Evolutionary conservation across 2,113 vertebrate genomes (phyloP), one percentile per base, ranked within the genome.

Genomic region (Engystomops pustulosus): DNA sequence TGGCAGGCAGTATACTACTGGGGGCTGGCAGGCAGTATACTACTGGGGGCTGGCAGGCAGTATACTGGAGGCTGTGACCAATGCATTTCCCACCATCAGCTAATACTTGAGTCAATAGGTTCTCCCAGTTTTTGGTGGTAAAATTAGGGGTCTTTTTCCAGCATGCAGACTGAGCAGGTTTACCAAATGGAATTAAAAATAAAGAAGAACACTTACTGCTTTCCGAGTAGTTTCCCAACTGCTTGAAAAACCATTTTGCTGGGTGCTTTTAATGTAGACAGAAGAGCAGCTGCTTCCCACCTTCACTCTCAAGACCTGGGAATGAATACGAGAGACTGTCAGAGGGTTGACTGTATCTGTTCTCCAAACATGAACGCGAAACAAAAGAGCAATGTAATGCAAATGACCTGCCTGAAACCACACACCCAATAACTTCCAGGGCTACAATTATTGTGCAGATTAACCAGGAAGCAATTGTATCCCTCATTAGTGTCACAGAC

Each of bases 171-270:
- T 1, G 18, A 20, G n/a, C 49, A 51, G 5, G 38, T 9, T 41
- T 9, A 41, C 38, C 5, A 41, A 41, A 41, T 41, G 38, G 18
- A 5, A 53, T 47, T 47, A 6, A 53, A 53, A 4, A 18, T 4
- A 7, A 20, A 30, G 6, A 36, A 53, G 17, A 53, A 44, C 9
- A 84, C 86, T 85, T 77, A 86, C 86, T 75, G 78, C 72, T 86
- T 84, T 23, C 86, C 78, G 36, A 86, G 38, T 15, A 84, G 62
- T 44, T 84, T 86, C 6, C 86, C 86, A n/a, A 86, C 78, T 23
- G 86, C 86, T 30, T 86, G 86, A 49, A 86, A 80, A 7, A 86
- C 86, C 86, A 86, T 86, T 15, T n/a, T 80, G 58, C 32, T 41
- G 55, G n/a, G n/a, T 38, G 9, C 27, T 65, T 36, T 41, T 53